phyloP scores from a whole-genome alignment of 1,140 invertebrate species.

The Drosophila virilis region DNA sequence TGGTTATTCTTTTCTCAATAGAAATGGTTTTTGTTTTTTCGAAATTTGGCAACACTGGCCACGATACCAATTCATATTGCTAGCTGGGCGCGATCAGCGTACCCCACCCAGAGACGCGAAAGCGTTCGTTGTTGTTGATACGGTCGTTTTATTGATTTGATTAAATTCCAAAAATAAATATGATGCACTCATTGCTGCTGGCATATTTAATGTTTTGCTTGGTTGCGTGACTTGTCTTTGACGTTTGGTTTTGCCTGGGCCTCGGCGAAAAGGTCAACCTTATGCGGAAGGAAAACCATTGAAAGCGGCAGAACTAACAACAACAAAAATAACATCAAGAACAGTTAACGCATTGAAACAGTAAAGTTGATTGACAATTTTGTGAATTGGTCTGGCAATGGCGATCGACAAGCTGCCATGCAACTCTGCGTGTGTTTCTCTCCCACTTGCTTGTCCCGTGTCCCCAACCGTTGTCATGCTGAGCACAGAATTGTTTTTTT shows the following conservation, averaged over 20 bases:
- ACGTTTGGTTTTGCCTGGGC: constrained; percentile 27
- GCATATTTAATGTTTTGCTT: constrained; percentile 36
- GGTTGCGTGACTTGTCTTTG: constrained; percentile 70
- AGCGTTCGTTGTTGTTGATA: neutral
- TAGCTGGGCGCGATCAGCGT: neutral
- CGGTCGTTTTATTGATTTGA: constrained; percentile 67
- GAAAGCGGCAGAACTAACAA: constrained; percentile 21
- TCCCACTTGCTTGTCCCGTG: constrained; percentile 1
- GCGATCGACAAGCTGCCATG: constrained; percentile 45
- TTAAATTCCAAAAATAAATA: constrained; percentile 76
- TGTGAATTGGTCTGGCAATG: constrained; percentile 47
- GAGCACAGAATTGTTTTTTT: neutral
- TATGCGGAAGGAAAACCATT: constrained; percentile 67
- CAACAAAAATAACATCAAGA: constrained; percentile 10
- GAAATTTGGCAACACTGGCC: neutral
- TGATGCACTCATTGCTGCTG: constrained; percentile 64
- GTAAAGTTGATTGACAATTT: constrained; percentile 70
- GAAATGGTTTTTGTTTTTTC: neutral
- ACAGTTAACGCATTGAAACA: constrained; percentile 27
- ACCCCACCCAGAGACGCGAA: neutral
- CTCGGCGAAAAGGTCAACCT: constrained; percentile 60
- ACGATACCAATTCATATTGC: neutral
- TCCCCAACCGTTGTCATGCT: neutral
- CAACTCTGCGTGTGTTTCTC: constrained; percentile 22
- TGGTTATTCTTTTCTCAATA: neutral